phyloP scores from a whole-genome alignment of 2,113 vertebrate species.

The Prionailurus viverrinus region DNA sequence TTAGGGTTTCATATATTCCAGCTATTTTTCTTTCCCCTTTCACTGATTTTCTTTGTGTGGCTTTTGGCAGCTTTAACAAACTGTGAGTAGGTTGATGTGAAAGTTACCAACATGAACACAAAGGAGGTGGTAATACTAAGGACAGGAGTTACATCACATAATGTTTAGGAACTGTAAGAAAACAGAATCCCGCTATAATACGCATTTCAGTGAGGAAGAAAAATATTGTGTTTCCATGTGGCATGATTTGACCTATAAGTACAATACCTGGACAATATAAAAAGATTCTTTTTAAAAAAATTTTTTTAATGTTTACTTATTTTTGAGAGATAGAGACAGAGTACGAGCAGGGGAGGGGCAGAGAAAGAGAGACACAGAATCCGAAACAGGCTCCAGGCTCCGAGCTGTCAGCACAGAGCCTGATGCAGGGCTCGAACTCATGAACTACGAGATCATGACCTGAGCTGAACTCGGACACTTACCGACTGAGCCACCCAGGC shows the following conservation, averaged over 20 bases:
- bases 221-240: background rate
- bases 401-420: too few relatives aligned
- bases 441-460: too few relatives aligned
- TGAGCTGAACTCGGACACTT: too few relatives aligned
- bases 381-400: too few relatives aligned
- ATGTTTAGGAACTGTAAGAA: background rate
- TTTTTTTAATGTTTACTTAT: too few relatives aligned
- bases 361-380: too few relatives aligned
- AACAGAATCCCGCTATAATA: background rate
- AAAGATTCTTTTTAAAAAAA: background rate
- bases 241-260: background rate
- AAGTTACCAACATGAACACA: background rate
- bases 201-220: background rate
- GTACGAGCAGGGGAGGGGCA: too few relatives aligned
- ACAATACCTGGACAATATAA: background rate
- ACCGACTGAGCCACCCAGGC: too few relatives aligned
- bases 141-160: background rate
- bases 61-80: background rate
- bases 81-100: background rate
- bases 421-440: accelerated
- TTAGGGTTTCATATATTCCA: background rate
- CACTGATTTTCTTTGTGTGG: background rate
- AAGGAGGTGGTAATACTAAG: background rate
- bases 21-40: conserved; percentile 49
- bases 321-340: too few relatives aligned